A percentile compares a stretch with the other conserved stretches of the same genome.
phyloP scores from a whole-genome alignment of 2,797 vertebrate genomes.

The Lacerta agilis region DNA sequence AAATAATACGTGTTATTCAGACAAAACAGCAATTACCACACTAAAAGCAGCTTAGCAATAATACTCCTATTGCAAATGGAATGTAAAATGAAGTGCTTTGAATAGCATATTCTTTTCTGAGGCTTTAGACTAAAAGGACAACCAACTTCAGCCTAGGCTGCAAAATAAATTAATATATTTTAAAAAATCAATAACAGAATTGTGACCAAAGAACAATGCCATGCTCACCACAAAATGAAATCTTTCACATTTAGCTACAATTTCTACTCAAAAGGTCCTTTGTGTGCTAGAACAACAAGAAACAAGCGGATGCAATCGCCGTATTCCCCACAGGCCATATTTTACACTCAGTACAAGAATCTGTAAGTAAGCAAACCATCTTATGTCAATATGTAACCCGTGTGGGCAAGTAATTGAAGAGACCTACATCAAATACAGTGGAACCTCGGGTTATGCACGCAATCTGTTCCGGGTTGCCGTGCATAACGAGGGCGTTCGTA shows the following conservation, averaged over 20 bases:
- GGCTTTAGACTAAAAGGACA: background rate
- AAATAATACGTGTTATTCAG: background rate
- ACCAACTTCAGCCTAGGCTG: background rate
- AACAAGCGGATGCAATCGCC: slow-evolving; percentile 6
- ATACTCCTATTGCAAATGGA: background rate
- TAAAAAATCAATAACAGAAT: slow-evolving; percentile 52
- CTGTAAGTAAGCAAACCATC: background rate
- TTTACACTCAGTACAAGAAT: background rate
- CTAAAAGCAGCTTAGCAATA: background rate
- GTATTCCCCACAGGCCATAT: background rate
- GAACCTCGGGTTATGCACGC: too few species aligned
- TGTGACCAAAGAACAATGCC: slow-evolving; percentile 39
- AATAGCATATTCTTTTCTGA: slow-evolving; percentile 40
- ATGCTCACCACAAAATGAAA: background rate
- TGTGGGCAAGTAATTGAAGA: background rate
- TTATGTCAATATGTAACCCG: background rate
- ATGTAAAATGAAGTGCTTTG: background rate
- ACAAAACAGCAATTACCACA: background rate
- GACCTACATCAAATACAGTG: background rate
- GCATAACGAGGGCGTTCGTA: too few species aligned
- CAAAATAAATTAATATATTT: slow-evolving; percentile 7
- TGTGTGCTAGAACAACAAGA: slow-evolving; percentile 11
- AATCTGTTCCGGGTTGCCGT: too few species aligned
- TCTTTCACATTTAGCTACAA: slow-evolving; percentile 11
- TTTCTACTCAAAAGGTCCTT: slow-evolving; percentile 17